Base-by-base conservation (phyloP, 2,797 vertebrate genomes). In the Sebastes umbrosus region DNA sequence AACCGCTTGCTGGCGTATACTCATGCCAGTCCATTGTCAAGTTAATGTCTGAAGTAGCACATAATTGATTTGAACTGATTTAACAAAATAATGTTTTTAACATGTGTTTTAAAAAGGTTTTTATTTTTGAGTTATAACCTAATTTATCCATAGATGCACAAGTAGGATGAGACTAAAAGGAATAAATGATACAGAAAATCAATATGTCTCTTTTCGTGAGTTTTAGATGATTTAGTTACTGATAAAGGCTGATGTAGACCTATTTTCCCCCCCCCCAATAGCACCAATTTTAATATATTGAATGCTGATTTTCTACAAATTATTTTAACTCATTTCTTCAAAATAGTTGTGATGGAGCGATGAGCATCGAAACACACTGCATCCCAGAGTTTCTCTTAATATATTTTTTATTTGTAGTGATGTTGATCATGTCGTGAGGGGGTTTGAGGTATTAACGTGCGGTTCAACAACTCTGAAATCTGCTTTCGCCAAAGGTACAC, bases 91-190 rank as follows among this genome's bases (percentile, higher is more conserved):
- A 84, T 91, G 77, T 92, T 92, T 50, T 91, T 93, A 90, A 89
- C 80, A 75, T 74, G 54, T 90, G 67, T 91, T 90, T 83, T 78
- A 67, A 79, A 65, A 70, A 75, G 69, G 67, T 10, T 73, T 80
- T 87, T 83, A 60, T 90, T 88, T 88, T 90, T 85, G 64, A 87
- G 66, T 87, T 90, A 70, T 90, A 84, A 89, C 77, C 84, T 92
- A 91, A 93, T 94, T 95, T 94, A 94, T 94, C 89, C 83, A 83
- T 93, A 93, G 92, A 87, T 92, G 89, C 90, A 94, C 90, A 94
- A 80, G 67, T 94, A 94, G 93, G 87, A 89, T 85, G 82, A 89
- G 85, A 91, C 84, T 90, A 86, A 92, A 93, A 89, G 46, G 78
- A 92, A 90, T 86, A 84, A 88, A 91, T 88, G 29, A 90, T 81